phyloP scores from a whole-genome alignment of 2,113 vertebrate species.

The Cariama cristata region DNA sequence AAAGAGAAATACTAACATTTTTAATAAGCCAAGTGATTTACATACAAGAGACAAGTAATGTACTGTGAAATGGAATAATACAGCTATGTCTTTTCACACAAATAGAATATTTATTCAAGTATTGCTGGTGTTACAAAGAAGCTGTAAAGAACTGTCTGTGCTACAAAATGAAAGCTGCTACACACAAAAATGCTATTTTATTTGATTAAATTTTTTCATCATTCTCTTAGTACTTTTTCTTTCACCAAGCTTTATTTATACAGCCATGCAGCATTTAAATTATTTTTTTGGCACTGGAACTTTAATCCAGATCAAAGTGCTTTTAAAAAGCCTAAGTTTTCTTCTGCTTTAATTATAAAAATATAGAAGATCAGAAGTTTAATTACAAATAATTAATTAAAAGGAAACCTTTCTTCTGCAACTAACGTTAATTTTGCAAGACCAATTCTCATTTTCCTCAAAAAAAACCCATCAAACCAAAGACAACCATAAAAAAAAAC shows the following conservation, averaged over 20 bases:
- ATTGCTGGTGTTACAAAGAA: constrained; percentile 37
- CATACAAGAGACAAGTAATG: constrained; percentile 27
- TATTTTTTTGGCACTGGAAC: constrained; percentile 26
- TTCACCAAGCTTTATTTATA: constrained; percentile 36
- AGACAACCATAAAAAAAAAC: neutral
- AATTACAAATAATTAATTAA: constrained; percentile 25
- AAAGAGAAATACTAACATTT: neutral
- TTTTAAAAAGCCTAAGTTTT: neutral
- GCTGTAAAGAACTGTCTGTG: constrained; percentile 54
- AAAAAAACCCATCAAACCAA: neutral
- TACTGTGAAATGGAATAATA: constrained; percentile 9
- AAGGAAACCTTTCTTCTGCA: neutral
- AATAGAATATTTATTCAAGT: constrained; percentile 55
- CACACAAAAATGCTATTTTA: constrained; percentile 57
- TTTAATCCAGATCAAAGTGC: constrained; percentile 37
- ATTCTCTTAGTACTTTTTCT: constrained; percentile 39
- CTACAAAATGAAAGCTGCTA: constrained; percentile 41
- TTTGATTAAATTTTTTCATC: constrained; percentile 64
- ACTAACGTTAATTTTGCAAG: neutral
- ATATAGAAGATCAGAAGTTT: neutral
- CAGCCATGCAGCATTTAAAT: neutral
- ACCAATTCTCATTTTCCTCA: neutral
- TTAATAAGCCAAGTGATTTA: constrained; percentile 42
- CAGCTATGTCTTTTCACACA: constrained; percentile 38
- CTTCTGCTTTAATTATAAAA: constrained; percentile 22